Evolutionary conservation across 2,113 vertebrate genomes (phyloP).

Genomic region (Phrynosoma platyrhinos): DNA sequence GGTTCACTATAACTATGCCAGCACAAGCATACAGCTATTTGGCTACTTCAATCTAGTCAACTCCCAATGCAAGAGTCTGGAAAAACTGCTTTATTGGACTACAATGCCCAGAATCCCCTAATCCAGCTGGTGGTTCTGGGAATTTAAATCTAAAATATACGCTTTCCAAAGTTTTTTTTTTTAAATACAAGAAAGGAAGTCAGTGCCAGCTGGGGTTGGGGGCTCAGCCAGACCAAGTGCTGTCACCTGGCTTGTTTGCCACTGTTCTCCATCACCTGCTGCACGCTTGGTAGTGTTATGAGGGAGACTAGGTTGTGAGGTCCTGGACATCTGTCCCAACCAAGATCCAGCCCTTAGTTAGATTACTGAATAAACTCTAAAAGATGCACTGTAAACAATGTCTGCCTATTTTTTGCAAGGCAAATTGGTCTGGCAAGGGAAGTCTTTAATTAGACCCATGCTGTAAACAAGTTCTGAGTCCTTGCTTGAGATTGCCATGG

Average conservation of each 20-base stretch:
- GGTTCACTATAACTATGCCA: too few relatives aligned
- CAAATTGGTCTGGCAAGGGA: slow-evolving; percentile 7
- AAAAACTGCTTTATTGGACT: too few relatives aligned
- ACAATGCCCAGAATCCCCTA: too few relatives aligned
- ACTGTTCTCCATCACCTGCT: neutral
- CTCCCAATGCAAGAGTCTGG: too few relatives aligned
- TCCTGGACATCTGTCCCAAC: too few relatives aligned
- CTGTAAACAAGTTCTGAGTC: slow-evolving; percentile 13
- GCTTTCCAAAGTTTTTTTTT: too few relatives aligned
- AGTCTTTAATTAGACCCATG: slow-evolving; percentile 1
- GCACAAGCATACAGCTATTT: too few relatives aligned
- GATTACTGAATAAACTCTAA: neutral
- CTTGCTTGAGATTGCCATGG: neutral
- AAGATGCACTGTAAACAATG: neutral
- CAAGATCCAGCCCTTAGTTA: neutral
- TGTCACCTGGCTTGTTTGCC: neutral
- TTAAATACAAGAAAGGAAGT: too few relatives aligned
- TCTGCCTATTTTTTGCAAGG: slow-evolving; percentile 14
- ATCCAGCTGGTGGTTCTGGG: too few relatives aligned
- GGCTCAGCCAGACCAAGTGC: too few relatives aligned
- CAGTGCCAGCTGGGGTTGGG: neutral
- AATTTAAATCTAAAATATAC: too few relatives aligned
- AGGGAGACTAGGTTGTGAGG: neutral
- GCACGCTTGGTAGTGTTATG: neutral
- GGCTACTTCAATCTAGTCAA: too few relatives aligned